A percentile compares a stretch with the other conserved stretches of the same genome.
Evolutionary conservation across 2,888 invertebrate species (phyloP).

Genomic region (Sarcophaga rosellei): DNA sequence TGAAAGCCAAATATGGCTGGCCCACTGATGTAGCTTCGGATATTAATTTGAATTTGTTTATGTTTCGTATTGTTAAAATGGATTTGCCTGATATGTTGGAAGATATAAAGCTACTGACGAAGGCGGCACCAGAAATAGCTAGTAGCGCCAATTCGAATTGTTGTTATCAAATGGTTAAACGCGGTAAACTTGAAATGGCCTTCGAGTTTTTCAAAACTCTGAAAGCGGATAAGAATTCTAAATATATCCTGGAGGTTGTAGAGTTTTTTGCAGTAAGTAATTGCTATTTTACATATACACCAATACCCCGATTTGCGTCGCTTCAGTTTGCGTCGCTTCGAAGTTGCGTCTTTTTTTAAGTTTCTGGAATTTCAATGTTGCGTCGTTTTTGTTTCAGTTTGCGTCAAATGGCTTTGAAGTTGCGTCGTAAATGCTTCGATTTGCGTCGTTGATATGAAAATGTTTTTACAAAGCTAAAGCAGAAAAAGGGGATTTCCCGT

Average conservation of each 20-base stretch:
- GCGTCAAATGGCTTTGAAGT: too few species aligned
- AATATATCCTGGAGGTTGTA: slow-evolving; percentile 74
- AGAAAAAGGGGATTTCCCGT: too few species aligned
- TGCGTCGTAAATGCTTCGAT: too few species aligned
- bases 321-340: too few species aligned
- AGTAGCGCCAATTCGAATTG: slow-evolving; percentile 78
- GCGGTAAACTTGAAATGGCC: slow-evolving; percentile 77
- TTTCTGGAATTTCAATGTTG: too few species aligned
- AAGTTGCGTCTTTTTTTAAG: too few species aligned
- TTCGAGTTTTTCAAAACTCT: slow-evolving; percentile 76
- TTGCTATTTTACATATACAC: background rate
- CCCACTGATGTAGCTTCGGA: slow-evolving; percentile 75
- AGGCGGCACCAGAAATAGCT: slow-evolving; percentile 77
- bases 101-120: slow-evolving; percentile 77
- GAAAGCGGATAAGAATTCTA: slow-evolving; percentile 70
- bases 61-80: slow-evolving; percentile 79
- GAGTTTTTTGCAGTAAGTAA: slow-evolving; percentile 73
- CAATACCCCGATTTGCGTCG: too few species aligned
- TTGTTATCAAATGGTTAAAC: slow-evolving; percentile 78
- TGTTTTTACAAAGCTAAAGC: too few species aligned
- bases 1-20: slow-evolving; percentile 81
- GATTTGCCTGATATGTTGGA: slow-evolving; percentile 79
- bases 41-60: slow-evolving; percentile 77
- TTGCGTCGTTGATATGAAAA: too few species aligned
- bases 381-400: too few species aligned